phyloP scores from a whole-genome alignment of 2,888 invertebrate genomes.

The Apotomis capreana region DNA sequence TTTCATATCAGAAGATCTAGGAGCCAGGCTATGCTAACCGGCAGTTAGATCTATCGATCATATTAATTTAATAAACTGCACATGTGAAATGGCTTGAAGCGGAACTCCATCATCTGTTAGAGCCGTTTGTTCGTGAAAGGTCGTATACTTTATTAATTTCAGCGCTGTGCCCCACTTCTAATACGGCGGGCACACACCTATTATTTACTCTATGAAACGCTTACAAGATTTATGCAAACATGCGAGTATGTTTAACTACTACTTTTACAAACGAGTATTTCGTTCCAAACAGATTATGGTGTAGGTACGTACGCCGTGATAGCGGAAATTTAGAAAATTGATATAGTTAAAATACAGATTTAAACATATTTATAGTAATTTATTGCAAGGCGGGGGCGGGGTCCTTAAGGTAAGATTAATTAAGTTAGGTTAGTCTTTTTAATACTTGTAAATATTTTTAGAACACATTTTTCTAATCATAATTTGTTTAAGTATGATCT shows the following conservation, averaged over 20 bases:
- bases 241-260: background rate
- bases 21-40: conserved; percentile 58
- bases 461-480: too few relatives aligned
- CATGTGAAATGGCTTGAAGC: conserved; percentile 56
- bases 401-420: too few relatives aligned
- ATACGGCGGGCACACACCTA: conserved; percentile 25
- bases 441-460: too few relatives aligned
- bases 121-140: conserved; percentile 45
- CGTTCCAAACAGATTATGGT: too few relatives aligned
- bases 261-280: too few relatives aligned
- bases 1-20: conserved; percentile 79
- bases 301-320: too few relatives aligned
- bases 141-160: conserved; percentile 47
- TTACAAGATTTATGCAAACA: background rate
- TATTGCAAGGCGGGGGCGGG: too few relatives aligned
- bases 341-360: too few relatives aligned
- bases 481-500: too few relatives aligned
- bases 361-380: too few relatives aligned
- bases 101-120: conserved; percentile 42
- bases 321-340: too few relatives aligned
- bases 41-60: conserved; percentile 70
- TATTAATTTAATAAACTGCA: conserved; percentile 65
- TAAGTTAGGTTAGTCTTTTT: too few relatives aligned
- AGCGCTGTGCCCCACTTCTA: conserved; percentile 41
- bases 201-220: conserved; percentile 21